Conservation (phyloP, 1,140 invertebrate species). For the Polypedilum vanderplanki region DNA sequence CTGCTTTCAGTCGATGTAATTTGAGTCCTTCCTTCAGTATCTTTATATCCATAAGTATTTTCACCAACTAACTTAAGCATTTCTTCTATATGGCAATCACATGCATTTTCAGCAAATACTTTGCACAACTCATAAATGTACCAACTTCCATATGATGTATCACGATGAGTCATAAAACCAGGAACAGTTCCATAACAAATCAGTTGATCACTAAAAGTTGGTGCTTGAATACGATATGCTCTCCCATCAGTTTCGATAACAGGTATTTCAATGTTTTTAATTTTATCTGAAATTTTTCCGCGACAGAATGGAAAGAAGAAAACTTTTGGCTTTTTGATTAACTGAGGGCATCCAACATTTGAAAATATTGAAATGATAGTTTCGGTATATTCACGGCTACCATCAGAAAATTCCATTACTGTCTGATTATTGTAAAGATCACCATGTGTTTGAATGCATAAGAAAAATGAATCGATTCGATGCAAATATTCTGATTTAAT, state of each 20-base stretch:
- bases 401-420: constrained; percentile 45
- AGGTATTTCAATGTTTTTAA: constrained; percentile 30
- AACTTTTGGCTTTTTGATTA: constrained; percentile 65
- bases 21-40: constrained; percentile 42
- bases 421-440: constrained; percentile 38
- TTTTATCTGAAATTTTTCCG: constrained; percentile 29
- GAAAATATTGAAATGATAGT: constrained; percentile 56
- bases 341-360: constrained; percentile 49
- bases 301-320: constrained; percentile 72
- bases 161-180: constrained; percentile 58
- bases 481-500: constrained; percentile 39
- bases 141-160: constrained; percentile 59
- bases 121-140: constrained; percentile 69
- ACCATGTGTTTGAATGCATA: constrained; percentile 55
- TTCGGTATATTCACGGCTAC: constrained; percentile 40
- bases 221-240: constrained; percentile 32
- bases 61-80: constrained; percentile 57
- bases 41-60: constrained; percentile 41
- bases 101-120: constrained; percentile 62
- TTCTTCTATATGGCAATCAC: constrained; percentile 54
- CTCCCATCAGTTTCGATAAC: constrained; percentile 29
- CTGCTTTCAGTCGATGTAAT: constrained; percentile 49
- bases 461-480: constrained; percentile 49
- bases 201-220: constrained; percentile 56
- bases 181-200: constrained; percentile 59